A percentile compares a stretch with the other conserved stretches of the same genome.
Conservation (phyloP, 1,140 invertebrate species). For the Nebria ingens region DNA sequence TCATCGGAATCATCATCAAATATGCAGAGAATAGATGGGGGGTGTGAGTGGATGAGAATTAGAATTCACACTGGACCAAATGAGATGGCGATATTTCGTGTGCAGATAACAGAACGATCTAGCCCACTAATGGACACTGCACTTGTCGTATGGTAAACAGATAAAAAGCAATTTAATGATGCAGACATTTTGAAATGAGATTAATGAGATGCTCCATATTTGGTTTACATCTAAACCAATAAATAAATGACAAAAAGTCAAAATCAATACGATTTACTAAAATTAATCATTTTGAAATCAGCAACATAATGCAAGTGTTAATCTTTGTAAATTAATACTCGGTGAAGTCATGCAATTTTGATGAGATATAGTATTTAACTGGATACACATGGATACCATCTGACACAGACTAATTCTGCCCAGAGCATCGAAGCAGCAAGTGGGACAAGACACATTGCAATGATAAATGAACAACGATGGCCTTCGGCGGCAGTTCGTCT, state of each 20-base stretch:
- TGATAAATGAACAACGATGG: neutral
- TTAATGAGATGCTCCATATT: too few species aligned
- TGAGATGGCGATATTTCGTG: neutral
- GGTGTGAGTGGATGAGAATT: neutral
- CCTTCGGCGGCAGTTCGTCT: neutral
- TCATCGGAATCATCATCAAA: too few species aligned
- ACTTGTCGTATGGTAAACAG: neutral
- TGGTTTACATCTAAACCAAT: too few species aligned
- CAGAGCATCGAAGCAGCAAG: too few species aligned
- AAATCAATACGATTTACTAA: too few species aligned
- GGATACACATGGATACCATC: too few species aligned
- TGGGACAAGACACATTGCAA: neutral
- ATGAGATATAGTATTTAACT: neutral
- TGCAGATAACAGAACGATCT: neutral
- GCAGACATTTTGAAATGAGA: neutral
- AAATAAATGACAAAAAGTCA: too few species aligned
- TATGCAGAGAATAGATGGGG: neutral
- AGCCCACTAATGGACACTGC: neutral
- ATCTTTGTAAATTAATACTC: neutral
- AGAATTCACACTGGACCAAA: neutral
- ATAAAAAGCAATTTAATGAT: neutral
- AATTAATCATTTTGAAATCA: neutral
- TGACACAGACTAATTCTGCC: too few species aligned
- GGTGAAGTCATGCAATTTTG: neutral
- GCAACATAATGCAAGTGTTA: neutral